Evolutionary conservation across 1,140 invertebrate species (phyloP), one percentile per base, ranked within the genome.

Genomic region (Hypothenemus hampei): DNA sequence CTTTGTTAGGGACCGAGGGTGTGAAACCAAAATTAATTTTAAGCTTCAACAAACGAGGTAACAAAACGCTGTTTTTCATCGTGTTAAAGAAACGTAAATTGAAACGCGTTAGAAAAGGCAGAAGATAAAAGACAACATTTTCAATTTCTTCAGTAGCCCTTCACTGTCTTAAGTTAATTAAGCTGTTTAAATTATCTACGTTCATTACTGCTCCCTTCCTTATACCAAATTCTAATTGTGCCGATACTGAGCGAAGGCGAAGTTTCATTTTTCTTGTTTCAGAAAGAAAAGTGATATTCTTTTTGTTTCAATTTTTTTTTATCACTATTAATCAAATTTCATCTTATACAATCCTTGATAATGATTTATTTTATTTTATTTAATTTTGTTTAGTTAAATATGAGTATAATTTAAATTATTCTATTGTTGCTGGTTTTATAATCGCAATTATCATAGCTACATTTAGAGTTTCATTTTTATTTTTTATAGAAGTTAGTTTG

Each of bases 141-240:
- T 35, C 24, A 46, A 46, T 4, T 31, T 46, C n/a, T 8, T 22
- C 15, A 7, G 19, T 20, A 49, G 33, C 46, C 20, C 33, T 22
- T 22, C 20, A 22, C 24, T 37, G 33, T 52, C 37, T 35, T 37
- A 52, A 52, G 49, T 52, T 52, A 52, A 52, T 43, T 52, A 52
- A 43, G 37, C 37, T 52, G 49, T 52, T 52, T 52, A 52, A 41
- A 52, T 52, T 52, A 52, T 52, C 40, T 52, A 21, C 35, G 19
- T 49, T 49, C 46, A 26, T 49, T 49, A 49, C 11, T 13, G 46
- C 46, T 37, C 22, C 22, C 35, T 23, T 23, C n/a, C n/a, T n/a
- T n/a, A n/a, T 37, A 23, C 19, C 13, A 49, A 49, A 49, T 45
- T 36, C n/a, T 24, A 49, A 49, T 49, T 37, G 29, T 21, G 35